A percentile compares a stretch with the other conserved stretches of the same genome.
Conservation (phyloP, 2,888 invertebrate species). For the Hemaris fuciformis region DNA sequence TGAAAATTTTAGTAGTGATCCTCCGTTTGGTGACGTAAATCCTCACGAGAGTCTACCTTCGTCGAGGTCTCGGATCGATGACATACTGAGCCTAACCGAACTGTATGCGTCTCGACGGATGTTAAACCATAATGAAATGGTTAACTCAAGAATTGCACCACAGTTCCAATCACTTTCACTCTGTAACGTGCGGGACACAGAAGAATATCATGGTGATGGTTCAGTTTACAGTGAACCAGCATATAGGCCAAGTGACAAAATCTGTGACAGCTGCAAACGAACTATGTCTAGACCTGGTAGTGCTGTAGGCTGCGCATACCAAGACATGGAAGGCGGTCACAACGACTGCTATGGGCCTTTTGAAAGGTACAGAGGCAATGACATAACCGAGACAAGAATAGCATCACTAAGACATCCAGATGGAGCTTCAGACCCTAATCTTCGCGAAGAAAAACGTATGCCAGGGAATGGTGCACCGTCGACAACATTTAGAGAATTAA, state of each 20-base stretch:
- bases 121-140: conserved; percentile 84
- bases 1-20: conserved; percentile 71
- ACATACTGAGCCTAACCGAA: conserved; percentile 90
- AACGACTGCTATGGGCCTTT: conserved; percentile 81
- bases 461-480: conserved; percentile 85
- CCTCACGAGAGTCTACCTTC: conserved; percentile 74
- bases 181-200: conserved; percentile 86
- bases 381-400: conserved; percentile 80
- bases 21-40: conserved; percentile 60
- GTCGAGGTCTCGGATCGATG: conserved; percentile 85
- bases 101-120: conserved; percentile 90
- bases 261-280: conserved; percentile 88
- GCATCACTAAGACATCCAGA: conserved; percentile 93
- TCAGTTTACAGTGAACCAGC: conserved; percentile 94
- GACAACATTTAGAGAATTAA: conserved; percentile 81
- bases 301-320: conserved; percentile 83
- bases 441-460: conserved; percentile 85
- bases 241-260: conserved; percentile 86
- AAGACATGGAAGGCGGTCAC: conserved; percentile 78
- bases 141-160: conserved; percentile 78
- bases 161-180: conserved; percentile 87
- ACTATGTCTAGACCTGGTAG: conserved; percentile 86
- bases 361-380: conserved; percentile 83
- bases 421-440: conserved; percentile 95
- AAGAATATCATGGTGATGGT: conserved; percentile 86